Evolutionary conservation across 2,888 invertebrate species (phyloP), one percentile per base, ranked within the genome.

Genomic region (Cremastinae sp.): DNA sequence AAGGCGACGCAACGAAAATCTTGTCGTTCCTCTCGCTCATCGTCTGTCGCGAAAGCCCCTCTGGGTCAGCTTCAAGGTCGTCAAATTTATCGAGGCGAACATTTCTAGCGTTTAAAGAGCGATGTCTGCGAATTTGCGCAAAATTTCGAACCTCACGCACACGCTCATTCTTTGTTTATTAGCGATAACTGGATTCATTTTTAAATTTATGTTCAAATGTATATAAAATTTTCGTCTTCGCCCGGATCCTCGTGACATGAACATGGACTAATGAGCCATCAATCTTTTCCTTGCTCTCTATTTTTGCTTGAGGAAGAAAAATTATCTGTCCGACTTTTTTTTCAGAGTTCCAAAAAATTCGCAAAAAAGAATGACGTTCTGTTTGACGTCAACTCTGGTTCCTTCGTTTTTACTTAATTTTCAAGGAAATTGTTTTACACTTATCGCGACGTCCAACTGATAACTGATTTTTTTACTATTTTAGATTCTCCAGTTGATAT

Each of bases 31-130:
- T 41, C 55, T 68, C 20, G 49, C 66, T 66, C 70, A 55, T 41
- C 55, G 49, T 68, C 66, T 58, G 66, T 47, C 65, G 12, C 58
- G 56, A 59, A 35, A 51, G 22, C 35, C 16, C 47, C 61, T 58
- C 41, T 65, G 70, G 64, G 47, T 69, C 39, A 2, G 41, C 69
- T 64, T 69, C 69, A 73, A 76, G 76, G 76, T 69, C 76, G 73
- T 61, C 53, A 47, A 65, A 55, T 73, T 76, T 64, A 65, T 69
- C 69, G 65, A 55, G 65, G 69, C 69, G 45, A 73, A 69, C n/a
- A 65, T 45, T 69, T 55, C 12, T 59, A 69, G 55, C 64, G 16
- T 35, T 35, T 43, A 58, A 58, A 61, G 53, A 70, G 62, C 56
- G 39, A 55, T 65, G 49, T 39, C 12, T 39, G 22, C 16, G 16